Percentiles rank a stretch among this genome's conserved stretches.
These are phyloP conservation scores for Drosophila quadrilineata DNA, from an alignment of 1,140 invertebrate species.

Conservation along the genomic window DNA sequence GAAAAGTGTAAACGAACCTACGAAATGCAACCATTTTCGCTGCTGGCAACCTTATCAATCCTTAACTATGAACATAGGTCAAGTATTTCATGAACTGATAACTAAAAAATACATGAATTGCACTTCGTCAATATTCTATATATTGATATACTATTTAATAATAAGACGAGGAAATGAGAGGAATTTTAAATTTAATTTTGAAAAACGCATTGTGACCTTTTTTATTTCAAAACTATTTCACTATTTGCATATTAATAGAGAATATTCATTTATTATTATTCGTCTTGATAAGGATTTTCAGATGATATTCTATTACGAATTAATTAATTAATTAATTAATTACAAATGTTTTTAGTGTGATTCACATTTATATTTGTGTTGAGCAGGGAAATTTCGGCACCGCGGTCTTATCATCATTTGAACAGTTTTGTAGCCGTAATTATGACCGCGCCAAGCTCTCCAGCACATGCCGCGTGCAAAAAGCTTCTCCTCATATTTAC, in stretches of 20 bases:
- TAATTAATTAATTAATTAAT: constrained; percentile 29
- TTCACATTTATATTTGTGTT: constrained; percentile 13
- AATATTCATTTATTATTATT: background rate
- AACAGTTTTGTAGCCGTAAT: constrained; percentile 52
- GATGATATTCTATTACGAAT: background rate
- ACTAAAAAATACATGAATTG: background rate
- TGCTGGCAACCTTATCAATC: constrained; percentile 43
- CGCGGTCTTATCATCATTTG: constrained; percentile 68
- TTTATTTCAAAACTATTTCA: background rate
- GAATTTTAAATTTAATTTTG: background rate
- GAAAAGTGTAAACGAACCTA: no score
- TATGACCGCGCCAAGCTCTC: constrained; percentile 64
- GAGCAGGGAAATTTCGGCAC: constrained; percentile 37
- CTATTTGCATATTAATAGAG: constrained; percentile 5
- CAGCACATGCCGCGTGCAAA: constrained; percentile 66
- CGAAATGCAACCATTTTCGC: no score
- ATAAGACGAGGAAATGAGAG: background rate
- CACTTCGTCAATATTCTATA: no score
- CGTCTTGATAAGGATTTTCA: background rate
- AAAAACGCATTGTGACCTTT: background rate
- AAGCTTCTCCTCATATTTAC: constrained; percentile 53
- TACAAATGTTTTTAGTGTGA: constrained; percentile 9
- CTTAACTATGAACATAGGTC: constrained; percentile 36
- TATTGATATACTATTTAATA: constrained; percentile 7
- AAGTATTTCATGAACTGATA: constrained; percentile 20